Base-by-base conservation (phyloP, 2,888 invertebrate genomes). In the Odontocolon sp. region DNA sequence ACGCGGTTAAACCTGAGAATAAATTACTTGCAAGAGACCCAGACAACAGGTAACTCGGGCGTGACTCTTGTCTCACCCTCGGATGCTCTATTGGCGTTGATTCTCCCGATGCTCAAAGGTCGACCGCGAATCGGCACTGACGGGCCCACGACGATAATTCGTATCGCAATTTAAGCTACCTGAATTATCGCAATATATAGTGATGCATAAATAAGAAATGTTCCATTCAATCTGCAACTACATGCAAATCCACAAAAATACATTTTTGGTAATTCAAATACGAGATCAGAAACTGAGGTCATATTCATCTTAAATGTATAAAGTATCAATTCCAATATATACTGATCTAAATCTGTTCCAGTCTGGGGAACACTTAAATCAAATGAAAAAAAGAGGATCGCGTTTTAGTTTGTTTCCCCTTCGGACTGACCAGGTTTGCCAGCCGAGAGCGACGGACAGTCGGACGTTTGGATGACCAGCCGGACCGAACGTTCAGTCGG, bases 1-100 rank as follows among this genome's bases (percentile, higher is more conserved):
- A 23, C 70, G 77, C 73, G 72, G 77, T 76, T 79, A 84, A 80
- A 84, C 80, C 82, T 77, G 82, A 77, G 83, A 87, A 86, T 86
- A 86, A 81, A 81, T 81, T 81, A 81, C 78, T 76, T 63, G 74
- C 63, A 67, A 71, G 63, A 54, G 54, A 54, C 50, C 47, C 59
- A 45, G 66, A 42, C 52, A 45, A 54, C 36, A 54, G 36, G 79
- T 69, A 70, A 79, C 76, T 76, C 76, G 74, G 63, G 61, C 77
- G 67, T 73, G 70, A 70, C 45, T 56, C 38, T 61, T 54, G 52
- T 59, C 69, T 75, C 67, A 40, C 33, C 50, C 47, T 52, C 50
- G 33, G 63, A 33, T 42, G 26, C 16, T 72, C 33, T 71, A 33
- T 16, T 42, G n/a, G 26, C 50, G 63, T 23, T 64, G 36, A 18